phyloP scores from a whole-genome alignment of 1,140 invertebrate species.

The Rhopalosiphum maidis region DNA sequence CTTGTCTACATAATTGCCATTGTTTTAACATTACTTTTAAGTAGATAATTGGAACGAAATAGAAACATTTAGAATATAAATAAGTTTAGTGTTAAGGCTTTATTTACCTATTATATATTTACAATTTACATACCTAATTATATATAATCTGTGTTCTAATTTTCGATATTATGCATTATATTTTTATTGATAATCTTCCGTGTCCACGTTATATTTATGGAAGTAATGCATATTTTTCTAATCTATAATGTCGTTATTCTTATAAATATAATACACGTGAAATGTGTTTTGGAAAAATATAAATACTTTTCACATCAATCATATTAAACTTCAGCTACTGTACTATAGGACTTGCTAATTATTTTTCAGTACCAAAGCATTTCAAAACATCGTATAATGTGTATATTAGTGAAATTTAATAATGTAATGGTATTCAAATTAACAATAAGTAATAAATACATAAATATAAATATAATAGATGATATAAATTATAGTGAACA shows the following conservation, averaged over 20 bases:
- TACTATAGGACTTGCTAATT: neutral
- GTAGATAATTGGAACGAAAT: neutral
- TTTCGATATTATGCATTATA: neutral
- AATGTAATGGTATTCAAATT: neutral
- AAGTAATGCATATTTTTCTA: neutral
- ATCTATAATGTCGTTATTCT: neutral
- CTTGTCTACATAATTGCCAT: neutral
- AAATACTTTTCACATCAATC: neutral
- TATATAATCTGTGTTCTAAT: neutral
- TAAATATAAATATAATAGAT: neutral
- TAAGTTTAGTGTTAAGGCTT: too few species aligned
- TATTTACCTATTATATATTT: too few species aligned
- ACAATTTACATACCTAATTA: neutral
- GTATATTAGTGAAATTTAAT: neutral
- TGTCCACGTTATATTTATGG: neutral
- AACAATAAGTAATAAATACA: conserved; percentile 34
- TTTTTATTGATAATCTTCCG: neutral
- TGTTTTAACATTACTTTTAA: neutral
- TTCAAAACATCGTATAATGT: neutral
- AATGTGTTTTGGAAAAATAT: neutral
- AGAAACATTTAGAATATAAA: neutral
- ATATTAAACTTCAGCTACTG: neutral
- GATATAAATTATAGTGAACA: conserved; percentile 12
- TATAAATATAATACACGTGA: neutral
- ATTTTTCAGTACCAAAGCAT: neutral